A percentile compares a stretch with the other conserved stretches of the same genome.
Evolutionary conservation across 1,140 invertebrate genomes (phyloP).

Genomic region (Drosophila truncata): DNA sequence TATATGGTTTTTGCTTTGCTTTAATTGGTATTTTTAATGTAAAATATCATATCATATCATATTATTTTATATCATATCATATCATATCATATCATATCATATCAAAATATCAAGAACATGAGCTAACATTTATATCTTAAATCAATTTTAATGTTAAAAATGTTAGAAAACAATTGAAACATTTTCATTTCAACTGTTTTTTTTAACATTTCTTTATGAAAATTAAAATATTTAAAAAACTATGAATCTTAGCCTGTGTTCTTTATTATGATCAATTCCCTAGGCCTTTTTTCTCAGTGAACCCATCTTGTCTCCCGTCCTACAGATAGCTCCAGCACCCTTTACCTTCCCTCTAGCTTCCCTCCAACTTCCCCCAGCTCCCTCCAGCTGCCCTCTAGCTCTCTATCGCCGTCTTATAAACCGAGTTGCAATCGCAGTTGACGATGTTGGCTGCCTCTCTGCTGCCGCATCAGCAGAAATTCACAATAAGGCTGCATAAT

Average conservation of each 20-base stretch:
- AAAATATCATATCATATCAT: no score
- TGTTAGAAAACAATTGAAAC: no score
- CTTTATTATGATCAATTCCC: neutral
- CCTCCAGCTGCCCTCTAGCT: neutral
- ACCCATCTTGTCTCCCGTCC: neutral
- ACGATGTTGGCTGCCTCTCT: conserved; percentile 27
- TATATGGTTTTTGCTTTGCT: no score
- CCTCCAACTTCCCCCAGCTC: no score
- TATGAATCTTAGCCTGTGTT: neutral
- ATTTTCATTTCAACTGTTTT: no score
- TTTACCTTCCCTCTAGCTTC: neutral
- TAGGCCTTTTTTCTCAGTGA: neutral
- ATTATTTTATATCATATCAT: no score
- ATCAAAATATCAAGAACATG: no score
- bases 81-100: no score
- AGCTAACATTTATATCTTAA: no score
- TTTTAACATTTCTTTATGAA: neutral
- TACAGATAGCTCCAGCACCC: neutral
- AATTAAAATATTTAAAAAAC: neutral
- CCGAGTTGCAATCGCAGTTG: conserved; percentile 35
- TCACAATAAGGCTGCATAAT: conserved; percentile 67
- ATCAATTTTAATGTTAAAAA: no score
- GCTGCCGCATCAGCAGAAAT: conserved; percentile 59
- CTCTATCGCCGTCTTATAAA: conserved; percentile 12
- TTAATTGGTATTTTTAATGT: no score